These are phyloP conservation scores for Acanthisitta chloris DNA, from an alignment of 2,113 vertebrate genomes.

Conservation along the genomic window DNA sequence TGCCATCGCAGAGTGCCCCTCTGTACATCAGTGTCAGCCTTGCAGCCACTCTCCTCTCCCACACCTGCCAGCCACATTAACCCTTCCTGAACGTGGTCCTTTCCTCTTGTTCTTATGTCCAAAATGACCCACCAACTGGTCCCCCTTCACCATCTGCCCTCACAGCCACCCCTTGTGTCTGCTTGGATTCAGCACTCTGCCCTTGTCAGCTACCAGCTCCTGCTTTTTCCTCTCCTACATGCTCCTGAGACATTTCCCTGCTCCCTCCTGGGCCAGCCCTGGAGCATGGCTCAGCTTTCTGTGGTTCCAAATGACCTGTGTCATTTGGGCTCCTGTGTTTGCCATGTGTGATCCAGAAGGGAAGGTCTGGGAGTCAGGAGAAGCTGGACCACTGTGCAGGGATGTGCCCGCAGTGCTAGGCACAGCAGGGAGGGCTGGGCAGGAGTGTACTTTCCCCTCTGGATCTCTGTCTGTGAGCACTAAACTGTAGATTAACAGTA, in stretches of 20 bases:
- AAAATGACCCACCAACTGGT: neutral
- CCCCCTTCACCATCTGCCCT: neutral
- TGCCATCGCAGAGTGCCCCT: neutral
- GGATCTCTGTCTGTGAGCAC: slow-evolving; percentile 15
- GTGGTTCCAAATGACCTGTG: neutral
- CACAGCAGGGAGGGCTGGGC: neutral
- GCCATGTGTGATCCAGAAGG: slow-evolving; percentile 18
- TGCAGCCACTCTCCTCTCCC: neutral
- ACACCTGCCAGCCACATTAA: neutral
- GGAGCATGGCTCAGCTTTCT: neutral
- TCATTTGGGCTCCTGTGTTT: neutral
- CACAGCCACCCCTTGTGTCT: neutral
- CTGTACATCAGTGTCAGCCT: neutral
- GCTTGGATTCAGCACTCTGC: neutral
- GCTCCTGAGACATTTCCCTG: neutral
- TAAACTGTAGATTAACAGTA: slow-evolving; percentile 14
- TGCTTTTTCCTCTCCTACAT: neutral
- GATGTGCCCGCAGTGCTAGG: neutral
- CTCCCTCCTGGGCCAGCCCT: neutral
- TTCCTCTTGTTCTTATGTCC: neutral
- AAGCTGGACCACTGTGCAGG: neutral
- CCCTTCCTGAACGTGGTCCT: neutral
- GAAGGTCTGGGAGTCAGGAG: neutral
- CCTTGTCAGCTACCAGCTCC: neutral
- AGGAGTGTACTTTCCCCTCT: neutral